Conservation (phyloP, 1,140 invertebrate species). For the Euura lappo region DNA sequence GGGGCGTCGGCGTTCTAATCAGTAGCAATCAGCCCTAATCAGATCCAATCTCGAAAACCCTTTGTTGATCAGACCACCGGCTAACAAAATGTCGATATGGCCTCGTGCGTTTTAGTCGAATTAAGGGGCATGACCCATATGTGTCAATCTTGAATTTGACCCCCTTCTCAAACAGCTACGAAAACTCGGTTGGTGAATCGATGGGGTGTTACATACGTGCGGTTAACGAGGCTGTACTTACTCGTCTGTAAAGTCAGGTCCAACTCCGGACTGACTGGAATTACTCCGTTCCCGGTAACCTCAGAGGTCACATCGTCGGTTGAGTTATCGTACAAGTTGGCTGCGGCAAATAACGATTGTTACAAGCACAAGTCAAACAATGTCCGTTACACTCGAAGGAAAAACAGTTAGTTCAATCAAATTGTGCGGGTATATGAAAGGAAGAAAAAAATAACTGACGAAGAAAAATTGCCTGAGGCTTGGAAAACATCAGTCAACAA, state of each 20-base stretch:
- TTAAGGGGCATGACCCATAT: no score
- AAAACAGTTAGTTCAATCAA: no score
- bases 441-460: no score
- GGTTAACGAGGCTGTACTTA: conserved; percentile 42
- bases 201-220: not conserved
- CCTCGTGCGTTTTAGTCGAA: no score
- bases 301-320: conserved; percentile 64
- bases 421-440: no score
- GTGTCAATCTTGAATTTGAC: no score
- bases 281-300: conserved; percentile 59
- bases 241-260: conserved; percentile 68
- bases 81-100: not conserved
- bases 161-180: no score
- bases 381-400: no score
- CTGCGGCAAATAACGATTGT: conserved; percentile 29
- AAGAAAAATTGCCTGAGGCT: no score
- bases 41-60: not conserved
- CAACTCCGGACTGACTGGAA: conserved; percentile 60
- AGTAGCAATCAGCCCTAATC: not conserved
- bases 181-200: no score
- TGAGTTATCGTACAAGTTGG: conserved; percentile 63
- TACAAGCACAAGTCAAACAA: no score
- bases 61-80: not conserved
- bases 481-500: no score
- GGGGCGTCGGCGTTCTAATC: not conserved